Conservation (phyloP, 2,888 invertebrate genomes). For the Polydrusus cervinus region DNA sequence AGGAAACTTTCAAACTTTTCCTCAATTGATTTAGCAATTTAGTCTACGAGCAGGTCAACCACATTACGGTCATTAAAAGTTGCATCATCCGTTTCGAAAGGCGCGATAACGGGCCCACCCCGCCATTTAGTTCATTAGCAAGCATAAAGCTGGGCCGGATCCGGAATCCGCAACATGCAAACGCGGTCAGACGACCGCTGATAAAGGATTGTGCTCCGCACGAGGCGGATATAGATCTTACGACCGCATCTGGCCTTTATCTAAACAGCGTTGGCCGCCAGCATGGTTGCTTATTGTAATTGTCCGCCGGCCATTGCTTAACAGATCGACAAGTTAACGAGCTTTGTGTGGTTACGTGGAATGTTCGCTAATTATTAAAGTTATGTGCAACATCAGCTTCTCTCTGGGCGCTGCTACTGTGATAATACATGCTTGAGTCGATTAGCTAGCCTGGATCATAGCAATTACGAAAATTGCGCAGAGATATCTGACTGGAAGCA, state of each 20-base stretch:
- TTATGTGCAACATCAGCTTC: constrained; percentile 49
- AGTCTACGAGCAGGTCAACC: constrained; percentile 17
- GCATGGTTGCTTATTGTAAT: constrained; percentile 59
- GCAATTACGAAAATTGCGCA: constrained; percentile 2
- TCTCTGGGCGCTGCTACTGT: constrained; percentile 2
- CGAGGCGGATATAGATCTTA: constrained; percentile 62
- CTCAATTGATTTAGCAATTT: constrained; percentile 15
- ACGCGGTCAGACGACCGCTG: constrained; percentile 55
- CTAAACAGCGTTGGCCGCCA: constrained; percentile 62
- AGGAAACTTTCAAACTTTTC: not conserved
- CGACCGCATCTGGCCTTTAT: constrained; percentile 66
- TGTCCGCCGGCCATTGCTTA: constrained; percentile 67
- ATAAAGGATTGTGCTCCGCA: constrained; percentile 65
- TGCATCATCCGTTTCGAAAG: constrained; percentile 38
- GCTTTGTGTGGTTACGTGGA: constrained; percentile 58
- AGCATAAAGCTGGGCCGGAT: constrained; percentile 42
- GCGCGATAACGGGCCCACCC: constrained; percentile 36
- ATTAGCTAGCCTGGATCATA: constrained; percentile 8
- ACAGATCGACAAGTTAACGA: constrained; percentile 69
- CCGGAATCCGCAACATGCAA: constrained; percentile 52
- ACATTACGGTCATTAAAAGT: constrained; percentile 35
- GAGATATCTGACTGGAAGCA: not conserved
- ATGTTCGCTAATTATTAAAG: constrained; percentile 60
- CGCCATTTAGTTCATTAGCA: constrained; percentile 48
- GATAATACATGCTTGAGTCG: constrained; percentile 14